phyloP scores from a whole-genome alignment of 1,140 invertebrate genomes.

The Apis laboriosa region DNA sequence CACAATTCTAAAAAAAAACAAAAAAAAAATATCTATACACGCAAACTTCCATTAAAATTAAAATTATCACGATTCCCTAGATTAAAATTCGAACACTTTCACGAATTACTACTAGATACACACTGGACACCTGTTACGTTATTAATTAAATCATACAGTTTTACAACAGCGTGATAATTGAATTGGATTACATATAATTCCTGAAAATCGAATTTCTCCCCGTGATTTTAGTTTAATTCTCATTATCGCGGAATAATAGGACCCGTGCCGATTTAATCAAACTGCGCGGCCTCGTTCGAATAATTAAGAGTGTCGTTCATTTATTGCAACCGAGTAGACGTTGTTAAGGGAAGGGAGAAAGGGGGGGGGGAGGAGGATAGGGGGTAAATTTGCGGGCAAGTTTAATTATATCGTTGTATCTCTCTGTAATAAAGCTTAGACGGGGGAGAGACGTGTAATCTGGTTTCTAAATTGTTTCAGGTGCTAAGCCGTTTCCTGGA shows the following conservation, averaged over 20 bases:
- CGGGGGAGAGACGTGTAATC: slow-evolving; percentile 16
- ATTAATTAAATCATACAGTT: not conserved
- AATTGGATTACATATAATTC: not conserved
- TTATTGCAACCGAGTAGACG: not conserved
- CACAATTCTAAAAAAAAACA: too few relatives aligned
- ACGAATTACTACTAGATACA: too few relatives aligned
- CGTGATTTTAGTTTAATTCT: not conserved
- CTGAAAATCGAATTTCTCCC: not conserved
- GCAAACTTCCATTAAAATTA: too few relatives aligned
- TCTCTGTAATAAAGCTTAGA: slow-evolving; percentile 20
- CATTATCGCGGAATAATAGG: not conserved
- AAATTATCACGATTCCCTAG: too few relatives aligned
- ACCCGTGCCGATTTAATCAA: not conserved
- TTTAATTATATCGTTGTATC: slow-evolving; percentile 32
- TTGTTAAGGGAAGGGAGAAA: too few relatives aligned
- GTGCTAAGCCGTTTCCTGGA: slow-evolving; percentile 76
- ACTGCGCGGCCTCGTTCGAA: not conserved
- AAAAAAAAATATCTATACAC: too few relatives aligned
- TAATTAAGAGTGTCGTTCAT: not conserved
- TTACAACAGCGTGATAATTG: not conserved
- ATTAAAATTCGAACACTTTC: too few relatives aligned
- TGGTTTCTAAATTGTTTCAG: slow-evolving; percentile 66
- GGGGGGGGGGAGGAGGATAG: too few relatives aligned
- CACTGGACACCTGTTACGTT: too few relatives aligned
- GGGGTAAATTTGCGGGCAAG: not conserved